Base-by-base conservation (phyloP, 2,113 vertebrate species). In the Petrocephalus zakoni region DNA sequence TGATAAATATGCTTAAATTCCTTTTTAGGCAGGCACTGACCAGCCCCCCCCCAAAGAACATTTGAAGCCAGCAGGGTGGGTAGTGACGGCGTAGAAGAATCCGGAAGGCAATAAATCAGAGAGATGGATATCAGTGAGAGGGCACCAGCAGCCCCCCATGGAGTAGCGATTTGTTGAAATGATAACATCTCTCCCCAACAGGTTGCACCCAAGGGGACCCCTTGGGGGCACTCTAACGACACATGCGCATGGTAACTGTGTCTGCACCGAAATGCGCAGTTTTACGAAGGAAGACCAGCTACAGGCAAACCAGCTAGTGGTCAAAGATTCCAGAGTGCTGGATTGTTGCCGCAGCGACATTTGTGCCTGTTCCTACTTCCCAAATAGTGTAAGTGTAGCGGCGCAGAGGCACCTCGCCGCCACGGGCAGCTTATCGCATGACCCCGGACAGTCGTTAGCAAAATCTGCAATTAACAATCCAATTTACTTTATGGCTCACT, bases 401-500 rank as follows among this genome's bases (percentile, higher is more conserved):
- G 91, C 91, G 91, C 92, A 93, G 93, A 90, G 90, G 94, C 89
- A 93, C 90, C 92, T 93, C 93, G 94, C 93, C 94, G 93, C 87
- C 88, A 89, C 89, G 94, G 93, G 91, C 47, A 92, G 93, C 94
- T 94, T 93, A 92, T 92, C 90, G 92, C 92, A 90, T 93, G 91
- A 95, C 92, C 93, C 94, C 91, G 85, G 92, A 94, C 93, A 92
- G 93, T 93, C 94, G 94, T 94, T 95, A 94, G 91, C 92, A 93
- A 90, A 92, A 92, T 84, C 89, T 87, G 90, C 92, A 94, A 95
- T 95, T 95, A 95, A 95, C 94, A 94, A 95, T 95, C 93, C 94
- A 95, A 95, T 96, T 94, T 95, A 93, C 92, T 95, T 95, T 94
- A 95, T 94, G 92, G 94, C 92, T 94, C 94, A 93, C 93, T 94